Evolutionary conservation across 2,797 vertebrate species (phyloP).

Genomic region (Uromys caudimaculatus): DNA sequence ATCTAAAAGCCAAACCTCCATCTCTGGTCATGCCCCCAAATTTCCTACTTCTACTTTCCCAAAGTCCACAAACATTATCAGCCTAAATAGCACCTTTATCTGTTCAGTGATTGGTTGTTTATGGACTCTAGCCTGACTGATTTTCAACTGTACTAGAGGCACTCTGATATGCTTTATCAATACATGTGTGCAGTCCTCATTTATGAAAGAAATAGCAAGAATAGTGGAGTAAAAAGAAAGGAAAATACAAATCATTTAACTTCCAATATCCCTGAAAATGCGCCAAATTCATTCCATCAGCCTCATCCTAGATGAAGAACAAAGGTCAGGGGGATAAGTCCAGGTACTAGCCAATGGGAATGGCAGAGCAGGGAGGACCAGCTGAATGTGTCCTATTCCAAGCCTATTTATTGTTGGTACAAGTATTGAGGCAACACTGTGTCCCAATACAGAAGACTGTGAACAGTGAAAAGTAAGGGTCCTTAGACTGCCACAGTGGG

Average conservation of each 20-base stretch:
- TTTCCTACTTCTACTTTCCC: not conserved
- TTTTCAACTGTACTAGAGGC: not conserved
- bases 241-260: not conserved
- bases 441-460: not conserved
- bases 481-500: not conserved
- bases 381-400: not conserved
- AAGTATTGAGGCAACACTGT: no score
- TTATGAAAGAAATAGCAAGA: no score
- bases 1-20: not conserved
- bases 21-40: not conserved
- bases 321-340: not conserved
- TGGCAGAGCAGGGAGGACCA: not conserved
- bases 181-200: not conserved
- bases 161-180: no score
- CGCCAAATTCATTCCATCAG: not conserved
- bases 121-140: not conserved
- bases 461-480: not conserved
- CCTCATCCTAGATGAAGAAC: not conserved
- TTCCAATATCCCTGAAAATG: not conserved
- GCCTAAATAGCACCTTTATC: not conserved
- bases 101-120: not conserved
- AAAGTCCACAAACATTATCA: not conserved
- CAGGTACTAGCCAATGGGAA: not conserved
- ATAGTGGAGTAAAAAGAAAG: not conserved
- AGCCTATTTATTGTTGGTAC: not conserved